Evolutionary conservation across 1,140 invertebrate species (phyloP).

Genomic region (Lepidurus packardi): DNA sequence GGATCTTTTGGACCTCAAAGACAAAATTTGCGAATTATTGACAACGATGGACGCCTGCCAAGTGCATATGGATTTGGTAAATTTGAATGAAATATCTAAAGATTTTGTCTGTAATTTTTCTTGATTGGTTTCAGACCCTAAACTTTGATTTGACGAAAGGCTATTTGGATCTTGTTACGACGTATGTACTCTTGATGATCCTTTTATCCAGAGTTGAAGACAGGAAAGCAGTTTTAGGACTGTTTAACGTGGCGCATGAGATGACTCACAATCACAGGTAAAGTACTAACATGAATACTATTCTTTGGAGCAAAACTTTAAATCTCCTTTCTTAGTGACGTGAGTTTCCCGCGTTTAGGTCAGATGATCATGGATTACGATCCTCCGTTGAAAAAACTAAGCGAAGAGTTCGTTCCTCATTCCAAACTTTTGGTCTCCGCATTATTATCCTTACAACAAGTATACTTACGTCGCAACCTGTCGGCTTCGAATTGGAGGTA

Average conservation of each 20-base stretch:
- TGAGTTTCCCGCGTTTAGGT: slow-evolving; percentile 86
- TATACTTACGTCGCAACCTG: slow-evolving; percentile 84
- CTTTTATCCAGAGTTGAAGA: slow-evolving; percentile 94
- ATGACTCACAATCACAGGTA: slow-evolving; percentile 79
- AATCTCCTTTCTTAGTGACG: slow-evolving; percentile 56
- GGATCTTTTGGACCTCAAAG: slow-evolving; percentile 97
- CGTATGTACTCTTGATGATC: slow-evolving; percentile 93
- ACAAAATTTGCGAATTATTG: slow-evolving; percentile 92
- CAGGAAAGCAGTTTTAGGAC: slow-evolving; percentile 88
- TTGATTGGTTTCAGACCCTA: slow-evolving; percentile 55
- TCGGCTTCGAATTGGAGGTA: slow-evolving; percentile 85
- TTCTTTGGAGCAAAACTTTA: not conserved
- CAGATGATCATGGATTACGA: slow-evolving; percentile 99
- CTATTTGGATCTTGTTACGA: slow-evolving; percentile 90
- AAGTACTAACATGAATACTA: slow-evolving; percentile 29
- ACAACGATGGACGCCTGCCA: slow-evolving; percentile 98
- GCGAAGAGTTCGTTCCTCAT: slow-evolving; percentile 95
- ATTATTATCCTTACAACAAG: slow-evolving; percentile 74
- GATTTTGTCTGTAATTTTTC: slow-evolving; percentile 35
- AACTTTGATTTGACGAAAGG: slow-evolving; percentile 95
- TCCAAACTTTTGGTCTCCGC: slow-evolving; percentile 78
- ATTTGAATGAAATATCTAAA: slow-evolving; percentile 38
- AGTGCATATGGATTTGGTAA: slow-evolving; percentile 83
- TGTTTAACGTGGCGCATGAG: slow-evolving; percentile 97
- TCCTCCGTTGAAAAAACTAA: slow-evolving; percentile 86